phyloP scores from a whole-genome alignment of 2,113 vertebrate species.

The Saimiri boliviensis region DNA sequence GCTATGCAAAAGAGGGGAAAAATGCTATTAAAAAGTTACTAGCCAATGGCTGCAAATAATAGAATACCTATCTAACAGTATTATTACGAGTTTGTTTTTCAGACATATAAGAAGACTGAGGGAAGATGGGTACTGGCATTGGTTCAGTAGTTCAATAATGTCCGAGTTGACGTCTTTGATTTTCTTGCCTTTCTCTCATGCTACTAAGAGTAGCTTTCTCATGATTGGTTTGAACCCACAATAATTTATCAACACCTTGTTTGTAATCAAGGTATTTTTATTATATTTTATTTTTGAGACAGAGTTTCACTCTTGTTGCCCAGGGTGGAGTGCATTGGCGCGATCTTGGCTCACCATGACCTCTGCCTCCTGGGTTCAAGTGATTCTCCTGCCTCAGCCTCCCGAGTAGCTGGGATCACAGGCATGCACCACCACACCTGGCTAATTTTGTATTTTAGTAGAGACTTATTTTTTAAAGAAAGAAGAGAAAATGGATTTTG shows the following conservation, averaged over 20 bases:
- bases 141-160: not conserved
- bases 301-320: no score
- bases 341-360: no score
- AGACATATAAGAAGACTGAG: not conserved
- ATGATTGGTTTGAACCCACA: not conserved
- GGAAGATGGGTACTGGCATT: not conserved
- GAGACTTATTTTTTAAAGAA: not conserved
- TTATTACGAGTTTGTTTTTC: constrained; percentile 15
- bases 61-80: not conserved
- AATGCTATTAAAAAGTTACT: not conserved
- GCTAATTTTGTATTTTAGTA: no score
- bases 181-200: constrained; percentile 13
- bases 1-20: not conserved
- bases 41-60: not conserved
- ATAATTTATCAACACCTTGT: not conserved
- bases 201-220: not conserved
- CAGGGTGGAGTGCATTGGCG: no score
- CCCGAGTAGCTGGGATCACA: no score
- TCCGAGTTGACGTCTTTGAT: not conserved
- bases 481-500: not conserved
- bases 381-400: no score
- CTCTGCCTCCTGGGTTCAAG: no score
- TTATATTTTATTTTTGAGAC: no score
- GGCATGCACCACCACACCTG: no score
- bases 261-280: not conserved